phyloP scores from a whole-genome alignment of 1,140 invertebrate species.

The Diachasma alloeum region DNA sequence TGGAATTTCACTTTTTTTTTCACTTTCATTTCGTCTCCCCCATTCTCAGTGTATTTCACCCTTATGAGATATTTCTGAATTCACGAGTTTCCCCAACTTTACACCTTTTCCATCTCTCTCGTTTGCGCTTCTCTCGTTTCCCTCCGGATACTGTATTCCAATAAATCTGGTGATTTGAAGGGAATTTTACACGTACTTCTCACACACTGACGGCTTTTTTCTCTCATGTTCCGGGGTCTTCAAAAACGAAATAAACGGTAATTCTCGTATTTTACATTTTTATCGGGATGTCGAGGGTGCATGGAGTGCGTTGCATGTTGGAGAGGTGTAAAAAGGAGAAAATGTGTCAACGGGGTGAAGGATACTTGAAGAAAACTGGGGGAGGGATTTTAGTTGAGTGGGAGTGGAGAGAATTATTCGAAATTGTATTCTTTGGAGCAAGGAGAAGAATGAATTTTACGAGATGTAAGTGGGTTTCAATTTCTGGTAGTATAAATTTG shows the following conservation, averaged over 20 bases:
- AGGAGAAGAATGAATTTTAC: too few species aligned
- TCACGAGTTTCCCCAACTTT: too few species aligned
- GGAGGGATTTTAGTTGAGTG: background rate
- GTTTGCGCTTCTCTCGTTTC: background rate
- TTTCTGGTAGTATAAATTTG: too few species aligned
- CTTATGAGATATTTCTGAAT: too few species aligned
- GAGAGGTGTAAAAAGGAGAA: background rate
- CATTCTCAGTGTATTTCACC: background rate
- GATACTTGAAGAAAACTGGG: background rate
- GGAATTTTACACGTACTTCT: background rate
- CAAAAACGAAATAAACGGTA: background rate
- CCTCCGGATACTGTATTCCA: background rate
- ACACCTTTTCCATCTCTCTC: background rate
- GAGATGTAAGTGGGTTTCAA: too few species aligned
- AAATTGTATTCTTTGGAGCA: too few species aligned
- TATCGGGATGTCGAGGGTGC: background rate
- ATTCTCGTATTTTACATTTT: background rate
- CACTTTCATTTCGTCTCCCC: too few species aligned
- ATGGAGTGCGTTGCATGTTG: background rate
- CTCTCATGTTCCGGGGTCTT: background rate
- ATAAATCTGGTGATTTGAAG: background rate
- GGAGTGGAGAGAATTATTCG: background rate
- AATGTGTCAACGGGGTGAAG: background rate
- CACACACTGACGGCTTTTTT: too few species aligned
- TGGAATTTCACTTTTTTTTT: slow-evolving; percentile 21